Evolutionary conservation across 2,797 vertebrate species (phyloP).

Genomic region (Oreochromis mossambicus): DNA sequence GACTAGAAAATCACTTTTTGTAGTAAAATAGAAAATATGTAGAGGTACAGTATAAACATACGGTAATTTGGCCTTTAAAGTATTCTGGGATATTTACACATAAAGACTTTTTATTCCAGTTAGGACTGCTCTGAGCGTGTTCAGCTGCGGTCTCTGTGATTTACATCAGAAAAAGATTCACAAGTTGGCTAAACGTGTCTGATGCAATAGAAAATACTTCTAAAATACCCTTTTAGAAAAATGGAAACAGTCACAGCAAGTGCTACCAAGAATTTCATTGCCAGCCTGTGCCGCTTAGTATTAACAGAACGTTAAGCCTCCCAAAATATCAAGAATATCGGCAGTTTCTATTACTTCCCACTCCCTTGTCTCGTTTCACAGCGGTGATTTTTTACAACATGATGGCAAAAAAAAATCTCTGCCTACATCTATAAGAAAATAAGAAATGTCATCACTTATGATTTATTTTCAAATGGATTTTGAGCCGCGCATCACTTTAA

Average conservation of each 20-base stretch:
- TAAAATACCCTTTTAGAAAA: not conserved
- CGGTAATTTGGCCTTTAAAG: slow-evolving; percentile 87
- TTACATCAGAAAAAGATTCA: not conserved
- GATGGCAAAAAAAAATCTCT: not conserved
- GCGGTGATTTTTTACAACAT: not conserved
- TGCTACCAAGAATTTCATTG: not conserved
- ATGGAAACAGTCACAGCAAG: slow-evolving; percentile 17
- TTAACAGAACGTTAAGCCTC: not conserved
- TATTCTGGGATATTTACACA: slow-evolving; percentile 85
- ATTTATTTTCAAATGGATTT: not conserved
- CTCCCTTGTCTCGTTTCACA: not conserved
- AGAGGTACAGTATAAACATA: slow-evolving; percentile 96
- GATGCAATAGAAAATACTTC: not conserved
- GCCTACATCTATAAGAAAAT: not conserved
- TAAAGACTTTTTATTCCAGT: not conserved
- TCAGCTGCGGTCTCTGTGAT: not conserved
- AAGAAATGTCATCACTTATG: not conserved
- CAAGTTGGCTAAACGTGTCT: not conserved
- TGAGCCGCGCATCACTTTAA: not conserved
- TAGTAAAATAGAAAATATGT: slow-evolving; percentile 99
- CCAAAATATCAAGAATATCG: not conserved
- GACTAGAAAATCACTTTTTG: slow-evolving; percentile 87
- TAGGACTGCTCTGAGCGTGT: not conserved
- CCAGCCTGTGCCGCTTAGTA: not conserved
- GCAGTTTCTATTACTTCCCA: not conserved